These are phyloP conservation scores for Malacoctenus gilli DNA, from an alignment of 2,797 vertebrate species.

Conservation along the genomic window DNA sequence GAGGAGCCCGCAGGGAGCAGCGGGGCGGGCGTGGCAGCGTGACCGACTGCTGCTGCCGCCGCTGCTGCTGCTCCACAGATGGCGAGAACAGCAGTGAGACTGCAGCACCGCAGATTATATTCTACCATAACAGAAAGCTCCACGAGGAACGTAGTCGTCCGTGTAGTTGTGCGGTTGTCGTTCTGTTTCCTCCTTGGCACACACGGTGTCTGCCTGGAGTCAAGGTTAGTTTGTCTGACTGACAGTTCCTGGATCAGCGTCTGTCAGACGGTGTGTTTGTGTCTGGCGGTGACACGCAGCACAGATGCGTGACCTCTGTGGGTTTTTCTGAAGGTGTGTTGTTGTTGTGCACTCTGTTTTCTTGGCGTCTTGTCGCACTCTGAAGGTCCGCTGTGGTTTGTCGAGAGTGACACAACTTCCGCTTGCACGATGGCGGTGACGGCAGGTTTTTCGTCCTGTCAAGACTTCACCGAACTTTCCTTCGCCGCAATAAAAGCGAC, in stretches of 20 bases:
- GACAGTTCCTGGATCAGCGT: conserved; percentile 14
- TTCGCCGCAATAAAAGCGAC: conserved; percentile 6
- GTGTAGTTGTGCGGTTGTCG: no score
- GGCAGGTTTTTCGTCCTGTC: no score
- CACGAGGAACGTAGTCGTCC: no score
- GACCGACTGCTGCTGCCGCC: conserved; percentile 43
- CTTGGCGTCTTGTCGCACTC: no score
- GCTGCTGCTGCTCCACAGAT: conserved; percentile 62
- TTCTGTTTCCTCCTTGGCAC: no score
- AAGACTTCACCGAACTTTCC: neutral
- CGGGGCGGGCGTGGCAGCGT: conserved; percentile 25
- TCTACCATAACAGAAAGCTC: no score
- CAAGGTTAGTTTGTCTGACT: conserved; percentile 1
- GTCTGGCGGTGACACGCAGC: neutral
- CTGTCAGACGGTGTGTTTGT: conserved; percentile 3
- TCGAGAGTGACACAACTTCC: neutral
- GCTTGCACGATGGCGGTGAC: no score
- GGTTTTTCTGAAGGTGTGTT: conserved; percentile 7
- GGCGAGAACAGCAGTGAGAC: conserved; percentile 34
- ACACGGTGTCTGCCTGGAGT: conserved; percentile 13
- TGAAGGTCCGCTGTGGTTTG: neutral
- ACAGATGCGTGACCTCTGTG: neutral
- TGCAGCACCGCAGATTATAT: no score
- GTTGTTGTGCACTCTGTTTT: neutral
- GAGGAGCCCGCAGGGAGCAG: conserved; percentile 30